Base-by-base conservation (phyloP, 2,113 vertebrate species). In the Mesocricetus auratus region DNA sequence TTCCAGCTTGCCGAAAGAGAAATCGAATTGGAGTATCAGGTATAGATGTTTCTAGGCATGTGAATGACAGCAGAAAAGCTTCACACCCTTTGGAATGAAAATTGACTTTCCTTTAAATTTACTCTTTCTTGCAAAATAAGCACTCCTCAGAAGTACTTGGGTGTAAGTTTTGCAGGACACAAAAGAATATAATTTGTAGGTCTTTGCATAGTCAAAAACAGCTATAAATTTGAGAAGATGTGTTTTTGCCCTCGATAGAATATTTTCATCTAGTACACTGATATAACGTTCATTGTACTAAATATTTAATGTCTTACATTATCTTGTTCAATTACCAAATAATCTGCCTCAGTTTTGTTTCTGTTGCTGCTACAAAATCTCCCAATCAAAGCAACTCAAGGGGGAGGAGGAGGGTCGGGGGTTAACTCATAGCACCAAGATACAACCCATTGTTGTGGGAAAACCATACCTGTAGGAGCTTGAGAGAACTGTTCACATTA, bases 61-160 rank as follows among this genome's bases (percentile, higher is more conserved):
- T 0, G 7, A 31, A 74, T 74, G n/a, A 85, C 33, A 74, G 74
- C 9, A 78, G 17, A 45, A 86, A 90, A 42, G 58, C 36, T 42
- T 12, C 42, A 71, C 88, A 47, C 6, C 22, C 3, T 53, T 71
- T 56, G 42, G 50, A 94, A 87, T 15, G 15, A 92, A 77, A 94
- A 90, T 71, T 17, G 29, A 11, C 39, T 93, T 94, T 31, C 7
- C 16, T 89, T 50, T 24, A 66, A 90, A 95, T 91, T 89, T 96
- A 31, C 77, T 75, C 4, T 93, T 69, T 39, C 47, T 53, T 79
- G 24, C 1, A 42, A 66, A 56, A 36, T 45, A 85, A 92, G 9
- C 24, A 79, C 12, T 29, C n/a, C 12, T 29, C n/a, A 45, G 42
- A 68, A 56, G 33, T 68, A 86, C 26, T 87, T 78, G 2, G 68